These are phyloP conservation scores for Lytechinus variegatus DNA, from an alignment of 35 echinoderm and acorn worm species.

Conservation along the genomic window DNA sequence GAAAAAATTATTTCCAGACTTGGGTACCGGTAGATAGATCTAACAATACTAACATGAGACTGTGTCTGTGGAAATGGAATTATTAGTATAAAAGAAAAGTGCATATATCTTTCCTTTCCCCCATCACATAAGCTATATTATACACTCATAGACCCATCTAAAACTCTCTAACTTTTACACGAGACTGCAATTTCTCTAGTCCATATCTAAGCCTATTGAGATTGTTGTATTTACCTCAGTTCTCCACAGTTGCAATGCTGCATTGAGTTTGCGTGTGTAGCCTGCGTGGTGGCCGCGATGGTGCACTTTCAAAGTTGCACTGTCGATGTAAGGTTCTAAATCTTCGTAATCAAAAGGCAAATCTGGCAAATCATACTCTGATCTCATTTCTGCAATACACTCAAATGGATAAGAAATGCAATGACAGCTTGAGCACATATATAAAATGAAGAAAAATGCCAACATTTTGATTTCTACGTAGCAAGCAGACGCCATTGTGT, in stretches of 20 bases:
- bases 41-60: no score
- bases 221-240: conserved; percentile 44
- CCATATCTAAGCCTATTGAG: no score
- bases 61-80: no score
- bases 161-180: no score
- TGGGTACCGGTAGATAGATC: no score
- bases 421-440: not conserved
- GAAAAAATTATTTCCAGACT: no score
- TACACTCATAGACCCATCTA: no score
- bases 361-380: conserved; percentile 60
- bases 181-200: no score
- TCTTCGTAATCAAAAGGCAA: conserved; percentile 75
- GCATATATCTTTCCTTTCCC: no score
- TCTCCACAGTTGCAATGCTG: conserved; percentile 62
- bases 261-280: conserved; percentile 78
- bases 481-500: conserved; percentile 29
- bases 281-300: conserved; percentile 69
- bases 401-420: conserved; percentile 58
- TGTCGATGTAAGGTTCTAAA: conserved; percentile 80
- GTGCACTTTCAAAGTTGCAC: conserved; percentile 69
- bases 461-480: not conserved
- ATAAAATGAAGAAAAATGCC: conserved; percentile 11
- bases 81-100: no score
- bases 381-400: conserved; percentile 38
- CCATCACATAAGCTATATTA: no score